Evolutionary conservation across 2,113 vertebrate species (phyloP).

Genomic region (Thunnus maccoyii): DNA sequence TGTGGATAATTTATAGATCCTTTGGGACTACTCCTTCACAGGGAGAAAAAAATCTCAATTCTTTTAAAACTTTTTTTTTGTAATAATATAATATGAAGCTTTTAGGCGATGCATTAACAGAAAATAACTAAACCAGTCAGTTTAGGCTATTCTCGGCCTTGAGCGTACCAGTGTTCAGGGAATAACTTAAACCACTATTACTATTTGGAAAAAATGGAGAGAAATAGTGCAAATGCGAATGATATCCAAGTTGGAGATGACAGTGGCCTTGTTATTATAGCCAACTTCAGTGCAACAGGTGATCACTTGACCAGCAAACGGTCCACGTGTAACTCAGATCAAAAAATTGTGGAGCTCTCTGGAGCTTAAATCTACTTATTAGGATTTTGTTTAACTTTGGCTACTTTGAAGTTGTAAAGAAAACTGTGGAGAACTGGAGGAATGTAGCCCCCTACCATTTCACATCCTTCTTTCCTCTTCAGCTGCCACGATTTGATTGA

Average conservation of each 20-base stretch:
- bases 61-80: constrained; percentile 44
- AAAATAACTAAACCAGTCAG: constrained; percentile 72
- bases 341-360: constrained; percentile 51
- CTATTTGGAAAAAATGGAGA: constrained; percentile 68
- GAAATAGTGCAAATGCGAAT: constrained; percentile 40
- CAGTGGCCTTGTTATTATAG: constrained; percentile 55
- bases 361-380: constrained; percentile 42
- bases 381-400: constrained; percentile 34
- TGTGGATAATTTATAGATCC: constrained; percentile 84
- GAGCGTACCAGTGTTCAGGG: constrained; percentile 83
- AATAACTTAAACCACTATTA: constrained; percentile 86
- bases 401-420: constrained; percentile 72
- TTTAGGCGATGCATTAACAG: constrained; percentile 71
- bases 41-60: constrained; percentile 58
- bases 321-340: constrained; percentile 56
- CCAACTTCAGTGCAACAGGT: constrained; percentile 49
- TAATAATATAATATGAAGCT: constrained; percentile 74
- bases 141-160: constrained; percentile 80
- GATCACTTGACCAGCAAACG: constrained; percentile 55
- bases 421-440: constrained; percentile 75
- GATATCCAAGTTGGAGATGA: constrained; percentile 52
- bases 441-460: constrained; percentile 71
- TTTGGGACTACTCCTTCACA: constrained; percentile 79
- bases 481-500: constrained; percentile 70
- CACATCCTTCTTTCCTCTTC: constrained; percentile 61